These are phyloP conservation scores for Callopanchax toddi DNA, from an alignment of 2,113 vertebrate species.

Conservation along the genomic window DNA sequence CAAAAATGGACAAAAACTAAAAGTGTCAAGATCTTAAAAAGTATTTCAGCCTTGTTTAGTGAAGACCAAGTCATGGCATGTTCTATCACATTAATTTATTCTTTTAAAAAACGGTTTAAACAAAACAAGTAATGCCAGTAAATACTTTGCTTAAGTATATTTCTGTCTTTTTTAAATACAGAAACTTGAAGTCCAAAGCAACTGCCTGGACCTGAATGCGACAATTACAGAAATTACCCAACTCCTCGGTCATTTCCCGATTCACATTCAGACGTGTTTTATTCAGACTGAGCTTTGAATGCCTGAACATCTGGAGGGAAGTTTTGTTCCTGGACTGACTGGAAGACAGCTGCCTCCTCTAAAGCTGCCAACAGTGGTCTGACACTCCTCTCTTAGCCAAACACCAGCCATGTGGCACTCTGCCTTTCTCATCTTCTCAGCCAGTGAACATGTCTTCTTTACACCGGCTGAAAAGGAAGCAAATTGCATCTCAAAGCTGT, in stretches of 20 bases:
- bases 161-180: background rate
- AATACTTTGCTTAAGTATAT: too few species aligned
- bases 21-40: too few species aligned
- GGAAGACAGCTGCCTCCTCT: conserved; percentile 66
- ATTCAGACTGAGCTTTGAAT: conserved; percentile 34
- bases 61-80: too few species aligned
- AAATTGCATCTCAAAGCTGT: conserved; percentile 44
- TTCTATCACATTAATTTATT: too few species aligned
- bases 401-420: conserved; percentile 53
- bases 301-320: conserved; percentile 65
- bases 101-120: too few species aligned
- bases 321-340: conserved; percentile 58
- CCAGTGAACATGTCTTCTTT: conserved; percentile 43
- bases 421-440: conserved; percentile 47
- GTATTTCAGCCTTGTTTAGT: too few species aligned
- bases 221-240: conserved; percentile 45
- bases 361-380: conserved; percentile 42
- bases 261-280: conserved; percentile 60
- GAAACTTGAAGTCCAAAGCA: conserved; percentile 37
- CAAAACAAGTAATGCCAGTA: too few species aligned
- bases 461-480: conserved; percentile 58
- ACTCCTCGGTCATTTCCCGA: conserved; percentile 24
- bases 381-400: conserved; percentile 51
- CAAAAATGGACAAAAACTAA: too few species aligned
- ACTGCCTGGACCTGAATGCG: conserved; percentile 45